Evolutionary conservation across 2,113 vertebrate species (phyloP), one percentile per base, ranked within the genome.

Genomic region (Todiramphus saurophagus): DNA sequence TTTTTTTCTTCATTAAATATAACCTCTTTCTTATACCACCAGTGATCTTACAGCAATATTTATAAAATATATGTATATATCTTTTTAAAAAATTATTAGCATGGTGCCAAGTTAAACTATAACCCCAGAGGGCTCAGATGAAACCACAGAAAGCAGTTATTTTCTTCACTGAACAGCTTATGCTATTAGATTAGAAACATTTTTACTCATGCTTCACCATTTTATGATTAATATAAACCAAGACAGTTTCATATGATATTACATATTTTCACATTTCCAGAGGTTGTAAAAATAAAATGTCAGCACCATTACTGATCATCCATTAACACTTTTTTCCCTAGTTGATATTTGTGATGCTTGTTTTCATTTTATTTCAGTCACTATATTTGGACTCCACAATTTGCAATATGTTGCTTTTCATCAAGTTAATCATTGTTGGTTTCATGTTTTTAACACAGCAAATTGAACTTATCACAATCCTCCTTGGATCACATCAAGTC

Each of bases 381-480:
- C 50, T 28, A 17, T 60, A 63, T 64, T 84, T 83, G 64, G 43
- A 74, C 41, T 93, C 87, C 37, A 63, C 35, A 44, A 93, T 94
- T 90, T 83, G 60, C 48, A 76, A 14, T 51, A 86, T 74, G 60
- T 83, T 97, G 63, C 81, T 95, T 95, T 95, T 76, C 80, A 85
- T 81, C 14, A n/a, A 64, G 69, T 89, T 90, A 95, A 94, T 95
- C 94, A 95, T 64, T 50, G 64, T 44, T 68, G 85, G 68, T 88
- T 94, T 96, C 83, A 75, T 70, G 39, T 90, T 96, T 93, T 83
- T 96, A 96, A 97, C 94, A 70, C 93, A 83, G 79, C 43, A 92
- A 96, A 97, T 86, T 94, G 86, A 96, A 91, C 75, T 95, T 94
- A 87, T 74, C 58, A 88, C 91, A 96, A 95, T 97, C 96, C 91